Conservation (phyloP, 2,888 invertebrate species). For the Colostygia pectinataria region DNA sequence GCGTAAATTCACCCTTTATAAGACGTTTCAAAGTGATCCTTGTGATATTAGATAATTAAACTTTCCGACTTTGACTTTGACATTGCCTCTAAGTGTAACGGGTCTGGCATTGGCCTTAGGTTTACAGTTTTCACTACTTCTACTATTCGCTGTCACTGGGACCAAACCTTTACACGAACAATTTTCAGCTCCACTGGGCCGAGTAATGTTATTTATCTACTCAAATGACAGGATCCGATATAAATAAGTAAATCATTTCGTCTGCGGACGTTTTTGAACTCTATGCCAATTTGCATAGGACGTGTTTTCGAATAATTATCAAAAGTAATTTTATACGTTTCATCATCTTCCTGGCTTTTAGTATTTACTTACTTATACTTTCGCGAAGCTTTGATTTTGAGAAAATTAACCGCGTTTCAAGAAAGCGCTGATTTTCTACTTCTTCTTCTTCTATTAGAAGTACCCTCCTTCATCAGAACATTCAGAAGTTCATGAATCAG, state of each 20-base stretch:
- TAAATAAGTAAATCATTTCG: constrained; percentile 56
- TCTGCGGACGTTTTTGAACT: constrained; percentile 27
- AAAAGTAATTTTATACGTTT: neutral
- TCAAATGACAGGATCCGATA: constrained; percentile 66
- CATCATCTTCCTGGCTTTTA: neutral
- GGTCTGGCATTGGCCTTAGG: too few relatives aligned
- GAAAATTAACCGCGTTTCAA: too few relatives aligned
- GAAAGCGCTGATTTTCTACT: too few relatives aligned
- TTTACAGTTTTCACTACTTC: neutral
- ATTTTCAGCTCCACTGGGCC: constrained; percentile 67
- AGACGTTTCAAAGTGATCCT: too few relatives aligned
- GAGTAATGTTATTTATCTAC: constrained; percentile 72
- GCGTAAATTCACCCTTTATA: too few relatives aligned
- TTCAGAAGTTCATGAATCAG: too few relatives aligned
- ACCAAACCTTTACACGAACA: constrained; percentile 40
- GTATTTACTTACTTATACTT: too few relatives aligned
- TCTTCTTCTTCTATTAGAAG: too few relatives aligned
- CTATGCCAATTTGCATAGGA: constrained; percentile 6
- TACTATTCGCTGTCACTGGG: constrained; percentile 9
- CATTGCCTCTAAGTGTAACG: too few relatives aligned
- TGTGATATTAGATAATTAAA: too few relatives aligned
- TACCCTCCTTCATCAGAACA: too few relatives aligned
- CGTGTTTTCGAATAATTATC: neutral
- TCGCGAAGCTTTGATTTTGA: neutral
- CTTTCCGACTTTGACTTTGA: too few relatives aligned